Percentiles rank a stretch among this genome's conserved stretches.
These are phyloP conservation scores for Ciona savignyi DNA, from an alignment of 23 tunicate species.

Conservation along the genomic window DNA sequence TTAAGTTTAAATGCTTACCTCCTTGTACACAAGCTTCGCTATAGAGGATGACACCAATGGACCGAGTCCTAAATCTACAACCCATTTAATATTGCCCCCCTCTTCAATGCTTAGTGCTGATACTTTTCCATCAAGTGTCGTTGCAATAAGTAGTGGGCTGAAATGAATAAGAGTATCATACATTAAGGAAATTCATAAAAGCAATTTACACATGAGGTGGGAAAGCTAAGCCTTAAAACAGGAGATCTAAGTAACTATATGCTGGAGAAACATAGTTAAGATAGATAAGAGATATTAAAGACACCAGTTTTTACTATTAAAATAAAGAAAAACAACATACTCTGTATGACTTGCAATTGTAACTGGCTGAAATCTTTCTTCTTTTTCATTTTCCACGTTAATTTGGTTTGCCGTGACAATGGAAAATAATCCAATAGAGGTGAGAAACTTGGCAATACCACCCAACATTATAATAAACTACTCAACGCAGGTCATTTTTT, in stretches of 20 bases:
- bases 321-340: neutral
- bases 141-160: constrained; percentile 52
- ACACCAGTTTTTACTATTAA: too few species aligned
- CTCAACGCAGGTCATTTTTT: neutral
- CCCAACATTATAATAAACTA: neutral
- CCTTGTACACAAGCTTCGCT: constrained; percentile 40
- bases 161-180: too few species aligned
- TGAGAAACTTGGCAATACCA: constrained; percentile 11
- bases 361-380: neutral
- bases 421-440: constrained; percentile 10
- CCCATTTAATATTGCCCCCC: constrained; percentile 48
- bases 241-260: too few species aligned
- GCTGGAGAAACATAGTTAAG: too few species aligned
- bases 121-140: constrained; percentile 88
- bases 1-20: constrained; percentile 15
- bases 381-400: neutral
- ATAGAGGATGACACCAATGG: constrained; percentile 79
- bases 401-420: neutral
- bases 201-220: too few species aligned
- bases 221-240: too few species aligned
- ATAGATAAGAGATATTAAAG: too few species aligned
- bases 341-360: neutral
- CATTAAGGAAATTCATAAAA: too few species aligned
- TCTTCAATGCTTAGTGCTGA: constrained; percentile 43
- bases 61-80: constrained; percentile 24